These are phyloP conservation scores for Coptotermes formosanus DNA, from an alignment of 1,140 invertebrate genomes.

Conservation along the genomic window DNA sequence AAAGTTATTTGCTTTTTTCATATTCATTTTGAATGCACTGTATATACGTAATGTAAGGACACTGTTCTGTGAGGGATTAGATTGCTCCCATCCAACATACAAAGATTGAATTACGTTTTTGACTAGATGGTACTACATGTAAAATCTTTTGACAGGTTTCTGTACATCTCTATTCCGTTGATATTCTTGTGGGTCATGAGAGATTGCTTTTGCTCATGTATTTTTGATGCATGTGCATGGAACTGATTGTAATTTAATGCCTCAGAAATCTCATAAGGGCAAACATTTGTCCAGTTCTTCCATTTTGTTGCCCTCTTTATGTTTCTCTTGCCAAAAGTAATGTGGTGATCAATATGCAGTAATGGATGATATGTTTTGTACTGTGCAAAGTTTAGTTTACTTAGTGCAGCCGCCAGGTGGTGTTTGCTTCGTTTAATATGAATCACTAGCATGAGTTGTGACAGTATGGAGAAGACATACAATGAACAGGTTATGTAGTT, in stretches of 20 bases:
- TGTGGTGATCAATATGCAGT: not conserved
- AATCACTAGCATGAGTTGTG: too few relatives aligned
- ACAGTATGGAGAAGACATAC: too few relatives aligned
- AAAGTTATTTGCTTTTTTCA: too few relatives aligned
- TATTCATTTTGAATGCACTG: too few relatives aligned
- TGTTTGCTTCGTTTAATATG: not conserved
- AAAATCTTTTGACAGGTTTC: not conserved
- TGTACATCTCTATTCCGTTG: not conserved
- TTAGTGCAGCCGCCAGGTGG: not conserved
- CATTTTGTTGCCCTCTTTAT: not conserved
- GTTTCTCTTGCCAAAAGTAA: not conserved
- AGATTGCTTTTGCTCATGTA: not conserved
- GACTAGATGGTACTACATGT: not conserved
- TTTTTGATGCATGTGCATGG: not conserved
- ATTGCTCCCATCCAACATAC: not conserved
- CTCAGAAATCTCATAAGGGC: not conserved
- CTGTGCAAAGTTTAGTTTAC: not conserved
- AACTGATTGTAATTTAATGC: slow-evolving; percentile 3
- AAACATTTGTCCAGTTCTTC: slow-evolving; percentile 6
- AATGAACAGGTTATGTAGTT: too few relatives aligned
- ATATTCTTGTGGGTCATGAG: not conserved
- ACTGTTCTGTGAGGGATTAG: not conserved
- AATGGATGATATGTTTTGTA: not conserved
- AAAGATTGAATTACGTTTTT: not conserved
- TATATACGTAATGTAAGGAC: too few relatives aligned